Percentiles rank a stretch among this genome's conserved stretches.
phyloP scores from a whole-genome alignment of 2,797 vertebrate genomes.

The Streptopelia turtur region DNA sequence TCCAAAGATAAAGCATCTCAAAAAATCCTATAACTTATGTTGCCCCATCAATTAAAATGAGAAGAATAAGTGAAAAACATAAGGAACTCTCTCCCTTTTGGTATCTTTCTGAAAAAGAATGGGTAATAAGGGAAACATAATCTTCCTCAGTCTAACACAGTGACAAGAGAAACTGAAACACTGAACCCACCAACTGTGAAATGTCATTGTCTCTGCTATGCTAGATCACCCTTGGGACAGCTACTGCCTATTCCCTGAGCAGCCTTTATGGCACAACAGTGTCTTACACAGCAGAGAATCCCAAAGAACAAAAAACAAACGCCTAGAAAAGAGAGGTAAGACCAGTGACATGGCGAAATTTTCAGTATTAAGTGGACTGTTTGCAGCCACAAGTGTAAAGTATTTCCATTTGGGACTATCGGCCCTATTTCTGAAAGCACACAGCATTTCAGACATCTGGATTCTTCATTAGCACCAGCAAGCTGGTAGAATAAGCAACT shows the following conservation, averaged over 20 bases:
- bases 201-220: background rate
- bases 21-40: background rate
- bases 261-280: background rate
- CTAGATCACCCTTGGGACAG: background rate
- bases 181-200: background rate
- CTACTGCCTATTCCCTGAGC: background rate
- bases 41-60: background rate
- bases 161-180: background rate
- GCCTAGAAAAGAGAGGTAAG: background rate
- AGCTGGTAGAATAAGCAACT: background rate
- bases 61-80: background rate
- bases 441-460: background rate
- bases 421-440: background rate
- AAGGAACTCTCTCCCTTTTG: background rate
- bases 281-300: background rate
- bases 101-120: background rate
- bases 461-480: background rate
- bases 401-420: background rate
- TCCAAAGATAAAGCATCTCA: background rate
- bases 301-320: background rate
- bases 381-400: background rate
- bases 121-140: background rate
- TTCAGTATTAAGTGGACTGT: background rate
- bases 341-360: background rate
- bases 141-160: background rate